A percentile compares a stretch with the other conserved stretches of the same genome.
phyloP scores from a whole-genome alignment of 2,797 vertebrate genomes.

The Glyptemys insculpta region DNA sequence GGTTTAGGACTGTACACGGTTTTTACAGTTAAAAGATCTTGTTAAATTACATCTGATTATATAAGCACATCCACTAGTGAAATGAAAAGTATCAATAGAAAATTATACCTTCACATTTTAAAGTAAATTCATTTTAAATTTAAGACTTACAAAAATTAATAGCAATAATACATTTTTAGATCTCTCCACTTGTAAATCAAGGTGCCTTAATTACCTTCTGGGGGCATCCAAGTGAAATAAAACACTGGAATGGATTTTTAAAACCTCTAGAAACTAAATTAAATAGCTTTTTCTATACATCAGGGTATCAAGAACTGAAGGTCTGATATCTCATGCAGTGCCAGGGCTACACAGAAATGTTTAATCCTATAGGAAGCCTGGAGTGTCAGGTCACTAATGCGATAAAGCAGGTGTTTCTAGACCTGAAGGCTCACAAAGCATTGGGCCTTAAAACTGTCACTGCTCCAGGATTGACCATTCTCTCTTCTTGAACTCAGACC shows the following conservation, averaged over 20 bases:
- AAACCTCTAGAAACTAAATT: slow-evolving; percentile 1
- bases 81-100: not conserved
- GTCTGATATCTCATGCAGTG: not conserved
- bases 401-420: slow-evolving; percentile 71
- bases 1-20: not conserved
- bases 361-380: slow-evolving; percentile 66
- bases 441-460: slow-evolving; percentile 59
- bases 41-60: not conserved
- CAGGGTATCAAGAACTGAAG: slow-evolving; percentile 28
- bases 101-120: not conserved
- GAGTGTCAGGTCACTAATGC: slow-evolving; percentile 66
- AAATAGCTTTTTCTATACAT: not conserved
- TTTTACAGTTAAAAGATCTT: not conserved
- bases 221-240: not conserved
- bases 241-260: not conserved
- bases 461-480: not conserved
- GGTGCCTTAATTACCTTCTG: not conserved
- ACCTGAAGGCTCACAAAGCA: slow-evolving; percentile 69
- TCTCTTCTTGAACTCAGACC: slow-evolving; percentile 57
- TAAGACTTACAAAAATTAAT: not conserved
- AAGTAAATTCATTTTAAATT: not conserved
- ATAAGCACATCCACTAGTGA: not conserved
- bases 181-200: not conserved
- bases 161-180: not conserved
- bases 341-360: slow-evolving; percentile 26